Evolutionary conservation across 2,797 vertebrate genomes (phyloP).

Genomic region (Sebastes vulpes): DNA sequence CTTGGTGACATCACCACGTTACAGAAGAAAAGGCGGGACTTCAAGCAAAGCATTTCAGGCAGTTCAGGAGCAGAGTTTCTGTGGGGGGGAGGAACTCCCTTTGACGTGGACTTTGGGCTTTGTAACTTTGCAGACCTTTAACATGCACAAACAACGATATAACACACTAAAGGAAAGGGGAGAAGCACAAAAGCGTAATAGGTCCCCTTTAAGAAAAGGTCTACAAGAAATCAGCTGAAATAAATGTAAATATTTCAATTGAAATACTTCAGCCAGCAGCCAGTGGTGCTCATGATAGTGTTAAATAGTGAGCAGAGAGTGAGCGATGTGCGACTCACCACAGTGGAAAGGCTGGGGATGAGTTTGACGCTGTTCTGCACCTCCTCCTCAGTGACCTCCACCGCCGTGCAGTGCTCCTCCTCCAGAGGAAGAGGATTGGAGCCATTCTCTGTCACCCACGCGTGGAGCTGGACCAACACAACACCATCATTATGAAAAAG

Average conservation of each 20-base stretch:
- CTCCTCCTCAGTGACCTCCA: slow-evolving; percentile 97
- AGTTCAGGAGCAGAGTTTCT: too few relatives aligned
- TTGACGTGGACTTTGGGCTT: too few relatives aligned
- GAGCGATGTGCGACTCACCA: slow-evolving; percentile 84
- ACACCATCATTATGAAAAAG: background rate
- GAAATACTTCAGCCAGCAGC: background rate
- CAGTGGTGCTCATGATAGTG: background rate
- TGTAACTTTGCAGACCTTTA: too few relatives aligned
- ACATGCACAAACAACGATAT: too few relatives aligned
- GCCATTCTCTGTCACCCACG: slow-evolving; percentile 90
- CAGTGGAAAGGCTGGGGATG: slow-evolving; percentile 92
- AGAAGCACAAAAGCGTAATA: too few relatives aligned
- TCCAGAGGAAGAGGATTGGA: slow-evolving; percentile 91
- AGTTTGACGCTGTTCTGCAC: slow-evolving; percentile 94
- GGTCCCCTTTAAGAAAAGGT: background rate
- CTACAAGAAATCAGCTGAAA: background rate
- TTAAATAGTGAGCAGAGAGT: background rate
- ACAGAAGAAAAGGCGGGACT: too few relatives aligned
- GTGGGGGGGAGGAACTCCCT: too few relatives aligned
- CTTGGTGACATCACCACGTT: too few relatives aligned
- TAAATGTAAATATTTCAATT: background rate
- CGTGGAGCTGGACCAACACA: slow-evolving; percentile 84
- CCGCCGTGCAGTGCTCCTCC: slow-evolving; percentile 92
- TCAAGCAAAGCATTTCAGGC: too few relatives aligned
- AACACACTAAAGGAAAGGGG: too few relatives aligned